A percentile compares a stretch with the other conserved stretches of the same genome.
Conservation (phyloP, 2,797 vertebrate genomes). For the Alfaro cultratus region DNA sequence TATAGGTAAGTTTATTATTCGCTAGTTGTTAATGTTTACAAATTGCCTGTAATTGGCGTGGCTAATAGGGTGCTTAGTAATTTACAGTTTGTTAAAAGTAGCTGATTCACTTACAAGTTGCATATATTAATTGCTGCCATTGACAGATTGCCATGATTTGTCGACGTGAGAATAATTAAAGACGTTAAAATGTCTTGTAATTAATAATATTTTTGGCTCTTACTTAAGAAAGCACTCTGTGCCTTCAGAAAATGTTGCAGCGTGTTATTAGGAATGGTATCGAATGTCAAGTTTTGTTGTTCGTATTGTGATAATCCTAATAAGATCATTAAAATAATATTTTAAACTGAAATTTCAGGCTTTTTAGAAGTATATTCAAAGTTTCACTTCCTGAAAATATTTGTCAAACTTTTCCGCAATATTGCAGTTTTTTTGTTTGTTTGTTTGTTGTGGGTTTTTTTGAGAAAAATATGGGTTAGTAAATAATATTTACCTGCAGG, state of each 20-base stretch:
- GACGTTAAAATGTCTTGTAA: background rate
- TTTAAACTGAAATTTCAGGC: background rate
- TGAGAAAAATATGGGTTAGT: too few species aligned
- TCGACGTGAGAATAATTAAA: background rate
- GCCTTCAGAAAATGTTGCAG: background rate
- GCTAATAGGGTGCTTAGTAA: background rate
- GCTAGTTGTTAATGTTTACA: background rate
- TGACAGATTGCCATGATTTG: background rate
- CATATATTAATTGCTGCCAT: background rate
- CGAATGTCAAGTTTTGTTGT: background rate
- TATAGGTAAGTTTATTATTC: slow-evolving; percentile 83
- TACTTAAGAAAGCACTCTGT: background rate
- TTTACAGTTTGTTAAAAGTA: background rate
- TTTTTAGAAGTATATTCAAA: background rate
- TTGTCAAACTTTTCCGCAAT: background rate
- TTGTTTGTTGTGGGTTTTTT: too few species aligned
- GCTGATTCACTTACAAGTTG: background rate
- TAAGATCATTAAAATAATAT: background rate
- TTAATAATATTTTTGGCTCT: background rate
- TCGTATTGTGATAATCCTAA: background rate
- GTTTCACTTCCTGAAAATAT: background rate
- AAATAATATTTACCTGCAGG: too few species aligned
- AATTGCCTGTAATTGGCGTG: background rate
- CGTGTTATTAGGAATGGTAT: background rate
- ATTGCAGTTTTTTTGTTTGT: background rate